These are phyloP conservation scores for Nomada ruficornis DNA, from an alignment of 2,888 invertebrate genomes.

Conservation along the genomic window DNA sequence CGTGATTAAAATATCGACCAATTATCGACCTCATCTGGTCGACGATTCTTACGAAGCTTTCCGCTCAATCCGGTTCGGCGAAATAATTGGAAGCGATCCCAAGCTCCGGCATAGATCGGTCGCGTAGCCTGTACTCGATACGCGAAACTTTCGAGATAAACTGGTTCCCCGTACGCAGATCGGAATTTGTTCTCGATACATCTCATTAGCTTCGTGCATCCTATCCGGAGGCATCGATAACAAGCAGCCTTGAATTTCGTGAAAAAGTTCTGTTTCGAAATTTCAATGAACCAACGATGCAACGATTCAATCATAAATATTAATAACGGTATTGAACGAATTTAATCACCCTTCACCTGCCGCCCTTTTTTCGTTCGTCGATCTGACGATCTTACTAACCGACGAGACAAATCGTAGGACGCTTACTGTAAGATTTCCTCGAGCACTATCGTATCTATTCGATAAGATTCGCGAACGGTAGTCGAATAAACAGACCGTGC, in stretches of 20 bases:
- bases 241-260: conserved; percentile 31
- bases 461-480: not conserved
- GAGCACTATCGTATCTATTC: not conserved
- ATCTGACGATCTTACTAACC: too few relatives aligned
- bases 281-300: too few relatives aligned
- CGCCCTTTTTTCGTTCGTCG: too few relatives aligned
- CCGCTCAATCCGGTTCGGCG: conserved; percentile 18
- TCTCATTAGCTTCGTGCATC: conserved; percentile 75
- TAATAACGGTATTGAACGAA: too few relatives aligned
- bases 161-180: conserved; percentile 71
- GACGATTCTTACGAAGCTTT: not conserved
- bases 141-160: conserved; percentile 78
- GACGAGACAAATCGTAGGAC: too few relatives aligned
- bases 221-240: conserved; percentile 53
- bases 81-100: conserved; percentile 37
- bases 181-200: conserved; percentile 82
- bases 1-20: conserved; percentile 6
- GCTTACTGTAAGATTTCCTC: too few relatives aligned
- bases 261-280: not conserved
- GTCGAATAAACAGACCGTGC: conserved; percentile 47
- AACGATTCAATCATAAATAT: too few relatives aligned
- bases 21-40: not conserved
- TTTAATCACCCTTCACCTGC: too few relatives aligned
- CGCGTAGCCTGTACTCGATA: conserved; percentile 68
- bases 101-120: conserved; percentile 66